A percentile compares a stretch with the other conserved stretches of the same genome.
phyloP scores from a whole-genome alignment of 1,140 invertebrate species.

The Acromyrmex echinatior region DNA sequence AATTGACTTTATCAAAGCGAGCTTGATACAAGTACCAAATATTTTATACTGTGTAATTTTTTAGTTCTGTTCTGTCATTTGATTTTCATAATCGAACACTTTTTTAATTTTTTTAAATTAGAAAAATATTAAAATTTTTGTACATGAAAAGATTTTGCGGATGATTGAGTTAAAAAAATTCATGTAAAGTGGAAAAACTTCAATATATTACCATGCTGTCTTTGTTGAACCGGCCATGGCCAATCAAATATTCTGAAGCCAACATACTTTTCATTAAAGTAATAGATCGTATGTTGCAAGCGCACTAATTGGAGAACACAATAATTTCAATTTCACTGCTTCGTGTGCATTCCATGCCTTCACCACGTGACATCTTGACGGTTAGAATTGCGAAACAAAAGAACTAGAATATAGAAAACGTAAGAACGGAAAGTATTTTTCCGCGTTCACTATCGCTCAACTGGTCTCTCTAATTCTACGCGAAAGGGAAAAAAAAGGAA shows the following conservation, averaged over 20 bases:
- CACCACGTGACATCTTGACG: slow-evolving; percentile 3
- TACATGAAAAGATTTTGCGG: background rate
- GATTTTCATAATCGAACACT: background rate
- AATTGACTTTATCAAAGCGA: too few species aligned
- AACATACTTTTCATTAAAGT: slow-evolving; percentile 36
- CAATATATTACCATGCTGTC: background rate
- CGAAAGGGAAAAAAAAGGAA: slow-evolving; percentile 21
- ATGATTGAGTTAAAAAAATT: background rate
- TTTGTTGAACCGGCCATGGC: background rate
- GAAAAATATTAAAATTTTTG: background rate
- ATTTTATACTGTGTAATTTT: background rate
- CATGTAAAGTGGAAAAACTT: background rate
- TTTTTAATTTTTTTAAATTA: background rate
- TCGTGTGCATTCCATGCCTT: background rate
- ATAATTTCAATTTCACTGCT: slow-evolving; percentile 46
- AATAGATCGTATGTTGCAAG: slow-evolving; percentile 41
- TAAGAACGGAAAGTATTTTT: slow-evolving; percentile 79
- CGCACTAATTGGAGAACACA: slow-evolving; percentile 23
- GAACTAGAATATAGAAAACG: slow-evolving; percentile 69
- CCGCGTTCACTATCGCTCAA: slow-evolving; percentile 64
- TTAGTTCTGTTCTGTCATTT: background rate
- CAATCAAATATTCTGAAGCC: slow-evolving; percentile 6
- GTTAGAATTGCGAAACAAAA: slow-evolving; percentile 60
- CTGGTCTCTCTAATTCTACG: slow-evolving; percentile 73
- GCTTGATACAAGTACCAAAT: too few species aligned